Evolutionary conservation across 2,888 invertebrate species (phyloP).

Genomic region (Catocala sponsa): DNA sequence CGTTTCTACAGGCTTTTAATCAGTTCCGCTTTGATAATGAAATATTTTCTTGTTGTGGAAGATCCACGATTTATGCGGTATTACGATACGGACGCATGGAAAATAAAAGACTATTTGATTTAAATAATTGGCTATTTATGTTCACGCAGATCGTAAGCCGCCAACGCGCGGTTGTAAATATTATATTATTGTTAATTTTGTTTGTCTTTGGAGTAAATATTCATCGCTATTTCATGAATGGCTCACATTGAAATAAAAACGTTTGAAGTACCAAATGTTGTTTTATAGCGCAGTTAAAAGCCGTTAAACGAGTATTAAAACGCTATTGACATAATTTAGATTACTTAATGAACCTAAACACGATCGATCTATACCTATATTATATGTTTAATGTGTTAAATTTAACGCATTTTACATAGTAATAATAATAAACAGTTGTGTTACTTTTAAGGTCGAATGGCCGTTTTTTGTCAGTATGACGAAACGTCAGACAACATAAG

Average conservation of each 20-base stretch:
- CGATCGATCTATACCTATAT: constrained; percentile 9
- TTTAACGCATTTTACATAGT: constrained; percentile 6
- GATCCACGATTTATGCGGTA: background rate
- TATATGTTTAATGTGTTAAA: constrained; percentile 2
- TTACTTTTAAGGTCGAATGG: constrained; percentile 13
- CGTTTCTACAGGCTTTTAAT: too few species aligned
- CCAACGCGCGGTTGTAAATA: constrained; percentile 30
- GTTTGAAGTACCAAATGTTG: constrained; percentile 20
- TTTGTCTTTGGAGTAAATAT: constrained; percentile 36
- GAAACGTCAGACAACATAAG: constrained; percentile 60
- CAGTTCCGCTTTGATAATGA: background rate
- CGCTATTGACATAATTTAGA: constrained; percentile 30
- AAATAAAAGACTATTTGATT: constrained; percentile 37
- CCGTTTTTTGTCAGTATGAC: constrained; percentile 46
- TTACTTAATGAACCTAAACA: constrained; percentile 32
- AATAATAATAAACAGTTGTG: constrained; percentile 8
- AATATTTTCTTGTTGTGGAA: background rate
- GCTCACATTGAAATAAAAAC: constrained; percentile 24
- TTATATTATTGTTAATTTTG: constrained; percentile 26
- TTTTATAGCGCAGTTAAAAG: constrained; percentile 26
- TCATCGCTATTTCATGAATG: constrained; percentile 26
- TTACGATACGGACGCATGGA: constrained; percentile 7
- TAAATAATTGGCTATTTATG: constrained; percentile 40
- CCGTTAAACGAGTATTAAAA: constrained; percentile 26
- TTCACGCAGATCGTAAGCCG: constrained; percentile 35